phyloP scores from a whole-genome alignment of 2,797 vertebrate species.

The Furcifer pardalis region DNA sequence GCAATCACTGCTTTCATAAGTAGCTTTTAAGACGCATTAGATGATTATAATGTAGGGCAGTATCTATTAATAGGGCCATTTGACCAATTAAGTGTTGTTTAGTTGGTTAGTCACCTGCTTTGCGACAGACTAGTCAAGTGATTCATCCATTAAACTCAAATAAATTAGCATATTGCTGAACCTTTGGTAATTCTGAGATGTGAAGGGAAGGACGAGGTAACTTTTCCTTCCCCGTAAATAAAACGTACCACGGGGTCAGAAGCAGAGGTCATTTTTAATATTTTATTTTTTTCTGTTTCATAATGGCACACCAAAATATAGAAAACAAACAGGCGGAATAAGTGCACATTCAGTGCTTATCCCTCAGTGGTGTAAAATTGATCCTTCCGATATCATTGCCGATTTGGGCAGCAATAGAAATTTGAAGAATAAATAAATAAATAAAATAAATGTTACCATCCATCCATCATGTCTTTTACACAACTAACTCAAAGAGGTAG shows the following conservation, averaged over 20 bases:
- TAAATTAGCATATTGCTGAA: background rate
- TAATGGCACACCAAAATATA: background rate
- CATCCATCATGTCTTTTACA: background rate
- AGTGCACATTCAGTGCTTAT: background rate
- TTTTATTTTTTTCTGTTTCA: background rate
- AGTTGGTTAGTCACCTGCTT: background rate
- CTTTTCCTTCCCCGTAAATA: background rate
- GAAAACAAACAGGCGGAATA: background rate
- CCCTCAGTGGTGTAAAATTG: background rate
- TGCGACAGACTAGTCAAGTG: background rate
- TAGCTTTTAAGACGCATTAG: background rate
- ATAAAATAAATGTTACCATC: too few species aligned
- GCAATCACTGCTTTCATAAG: background rate
- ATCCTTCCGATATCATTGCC: background rate
- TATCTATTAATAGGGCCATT: background rate
- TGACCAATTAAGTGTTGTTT: background rate
- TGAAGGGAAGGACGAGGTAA: background rate
- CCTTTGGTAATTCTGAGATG: background rate
- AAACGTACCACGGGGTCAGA: background rate
- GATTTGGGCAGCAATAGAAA: too few species aligned
- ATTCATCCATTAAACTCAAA: background rate
- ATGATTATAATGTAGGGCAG: background rate
- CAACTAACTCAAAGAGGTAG: background rate
- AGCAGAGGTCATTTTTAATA: background rate
- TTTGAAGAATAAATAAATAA: too few species aligned